Base-by-base conservation (phyloP, 64 coral and sea anemone genomes). In the Trachythela sp. region DNA sequence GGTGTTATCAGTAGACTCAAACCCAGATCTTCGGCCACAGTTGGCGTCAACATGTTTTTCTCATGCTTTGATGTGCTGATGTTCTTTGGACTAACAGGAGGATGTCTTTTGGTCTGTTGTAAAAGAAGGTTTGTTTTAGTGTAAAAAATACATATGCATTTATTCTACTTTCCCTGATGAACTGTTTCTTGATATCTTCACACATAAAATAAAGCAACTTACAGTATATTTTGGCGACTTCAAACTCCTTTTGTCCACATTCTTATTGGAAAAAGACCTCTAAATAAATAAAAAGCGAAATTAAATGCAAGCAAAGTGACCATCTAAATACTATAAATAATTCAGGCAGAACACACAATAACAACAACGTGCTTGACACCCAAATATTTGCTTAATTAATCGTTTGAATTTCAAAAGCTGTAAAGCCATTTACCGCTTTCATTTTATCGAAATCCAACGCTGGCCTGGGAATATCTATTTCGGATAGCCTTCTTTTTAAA, bases 361-460 rank as follows among this genome's bases (percentile, higher is more conserved):
- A 64, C 56, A 64, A 64, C 56, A 64, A 80, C 37, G 75, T 80
- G 75, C 75, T 80, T 80, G 9, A 80, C 37, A 37, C 75, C 31
- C 75, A 80, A 30, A 80, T 80, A 80, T 80, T 80, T 80, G 37
- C 37, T 35, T 80, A 37, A 36, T 37, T 0, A 80, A 37, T 37
- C 14, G 13, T 45, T 9, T 80, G 31, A 30, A 37, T 17, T 80
- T 64, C 56, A 64, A 64, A 64, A 64, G 56, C 56, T 64, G 24
- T 6, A 6, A 64, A 52, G 49, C 49, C 49, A 35, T 26, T 80
- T 80, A 80, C 75, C 33, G 75, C 75, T 80, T 80, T 80, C 75
- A 80, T 80, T 39, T 80, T 80, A 80, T 80, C 75, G 33, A 80
- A 80, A 80, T 80, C 75, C 33, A 80, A 39, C 26, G 75, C 75